A percentile compares a stretch with the other conserved stretches of the same genome.
Evolutionary conservation across 2,888 invertebrate genomes (phyloP).

Genomic region (Megaustenia siamemsis): DNA sequence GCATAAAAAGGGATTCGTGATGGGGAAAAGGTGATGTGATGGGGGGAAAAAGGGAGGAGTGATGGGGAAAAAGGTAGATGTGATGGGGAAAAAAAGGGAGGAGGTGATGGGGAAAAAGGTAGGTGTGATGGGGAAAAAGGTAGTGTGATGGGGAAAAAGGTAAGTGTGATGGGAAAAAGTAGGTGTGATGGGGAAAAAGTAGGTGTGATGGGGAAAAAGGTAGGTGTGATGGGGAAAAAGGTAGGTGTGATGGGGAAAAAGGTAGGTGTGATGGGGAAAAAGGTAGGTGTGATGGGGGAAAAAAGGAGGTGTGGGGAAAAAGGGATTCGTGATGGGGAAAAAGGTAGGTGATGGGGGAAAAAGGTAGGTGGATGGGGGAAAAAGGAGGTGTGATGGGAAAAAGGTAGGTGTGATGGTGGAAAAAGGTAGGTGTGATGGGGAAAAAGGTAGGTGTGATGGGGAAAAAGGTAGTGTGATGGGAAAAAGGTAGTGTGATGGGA

Average conservation of each 20-base stretch:
- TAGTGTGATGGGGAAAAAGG: background rate
- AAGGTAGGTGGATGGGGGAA: background rate
- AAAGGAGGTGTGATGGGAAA: background rate
- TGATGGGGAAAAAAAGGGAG: background rate
- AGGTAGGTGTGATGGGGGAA: background rate
- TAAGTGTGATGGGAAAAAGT: background rate
- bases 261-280: background rate
- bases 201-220: background rate
- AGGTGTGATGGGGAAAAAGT: background rate
- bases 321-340: slow-evolving; percentile 6
- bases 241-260: background rate
- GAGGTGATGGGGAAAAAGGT: background rate
- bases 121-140: background rate
- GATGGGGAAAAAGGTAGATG: background rate
- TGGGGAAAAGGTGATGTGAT: background rate
- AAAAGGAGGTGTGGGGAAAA: slow-evolving; percentile 4
- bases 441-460: background rate
- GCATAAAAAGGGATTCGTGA: no score
- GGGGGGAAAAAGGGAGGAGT: background rate
- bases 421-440: background rate
- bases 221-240: background rate
- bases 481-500: background rate
- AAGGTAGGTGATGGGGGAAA: background rate
- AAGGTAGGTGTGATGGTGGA: background rate
- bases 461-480: background rate